Conservation (phyloP, 2,113 vertebrate species). For the Martes martes region DNA sequence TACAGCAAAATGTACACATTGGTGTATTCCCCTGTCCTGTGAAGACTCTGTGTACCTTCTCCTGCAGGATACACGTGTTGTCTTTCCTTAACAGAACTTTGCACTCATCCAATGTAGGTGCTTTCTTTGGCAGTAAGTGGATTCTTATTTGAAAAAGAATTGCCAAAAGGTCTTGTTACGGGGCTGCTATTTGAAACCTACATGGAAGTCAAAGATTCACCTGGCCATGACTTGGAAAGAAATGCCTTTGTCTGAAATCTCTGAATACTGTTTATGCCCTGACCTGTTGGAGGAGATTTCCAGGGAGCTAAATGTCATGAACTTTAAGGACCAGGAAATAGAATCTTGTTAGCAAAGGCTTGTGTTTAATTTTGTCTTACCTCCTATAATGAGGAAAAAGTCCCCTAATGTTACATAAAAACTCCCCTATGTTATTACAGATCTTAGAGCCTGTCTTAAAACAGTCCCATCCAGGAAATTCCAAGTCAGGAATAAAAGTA, state of each 20-base stretch:
- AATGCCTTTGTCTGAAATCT: background rate
- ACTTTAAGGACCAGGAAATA: background rate
- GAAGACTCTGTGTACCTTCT: background rate
- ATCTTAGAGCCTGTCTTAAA: background rate
- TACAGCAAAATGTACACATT: background rate
- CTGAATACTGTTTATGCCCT: background rate
- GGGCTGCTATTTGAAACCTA: background rate
- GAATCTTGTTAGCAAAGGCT: background rate
- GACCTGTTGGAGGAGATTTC: background rate
- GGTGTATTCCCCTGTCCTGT: background rate
- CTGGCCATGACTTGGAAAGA: background rate
- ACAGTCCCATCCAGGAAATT: background rate
- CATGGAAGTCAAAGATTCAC: background rate
- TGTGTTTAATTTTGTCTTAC: background rate
- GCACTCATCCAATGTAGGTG: background rate
- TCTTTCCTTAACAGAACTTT: background rate
- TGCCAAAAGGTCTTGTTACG: background rate
- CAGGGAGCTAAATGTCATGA: background rate
- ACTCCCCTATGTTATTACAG: background rate
- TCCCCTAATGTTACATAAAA: background rate
- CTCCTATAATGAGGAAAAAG: background rate
- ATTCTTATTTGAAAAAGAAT: background rate
- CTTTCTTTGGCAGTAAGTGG: background rate
- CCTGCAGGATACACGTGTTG: background rate
- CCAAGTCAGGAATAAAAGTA: background rate